phyloP scores from a whole-genome alignment of 2,113 vertebrate species.

The Eretmochelys imbricata region DNA sequence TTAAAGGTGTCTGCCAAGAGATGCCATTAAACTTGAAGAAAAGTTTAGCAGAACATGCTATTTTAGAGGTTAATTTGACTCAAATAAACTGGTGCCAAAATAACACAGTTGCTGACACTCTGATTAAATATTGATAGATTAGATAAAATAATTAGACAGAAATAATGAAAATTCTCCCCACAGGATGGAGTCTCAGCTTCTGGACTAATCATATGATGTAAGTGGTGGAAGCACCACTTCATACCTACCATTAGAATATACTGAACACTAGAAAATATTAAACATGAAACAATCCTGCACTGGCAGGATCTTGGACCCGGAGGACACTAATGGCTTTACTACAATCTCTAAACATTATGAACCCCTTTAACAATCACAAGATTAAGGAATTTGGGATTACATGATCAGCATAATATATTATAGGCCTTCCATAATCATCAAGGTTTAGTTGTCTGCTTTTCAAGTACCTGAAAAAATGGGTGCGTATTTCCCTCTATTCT shows the following conservation, averaged over 20 bases:
- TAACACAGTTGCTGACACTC: background rate
- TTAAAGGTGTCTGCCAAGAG: background rate
- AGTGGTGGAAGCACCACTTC: background rate
- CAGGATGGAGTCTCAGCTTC: background rate
- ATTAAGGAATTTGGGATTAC: background rate
- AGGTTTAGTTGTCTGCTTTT: background rate
- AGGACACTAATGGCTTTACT: background rate
- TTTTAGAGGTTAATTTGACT: background rate
- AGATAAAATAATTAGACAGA: background rate
- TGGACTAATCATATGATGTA: background rate
- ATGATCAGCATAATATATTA: background rate
- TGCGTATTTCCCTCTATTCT: background rate
- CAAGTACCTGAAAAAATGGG: background rate
- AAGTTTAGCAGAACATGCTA: background rate
- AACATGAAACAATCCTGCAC: background rate
- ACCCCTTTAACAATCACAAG: background rate
- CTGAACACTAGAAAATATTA: background rate
- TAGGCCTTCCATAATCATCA: background rate
- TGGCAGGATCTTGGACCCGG: background rate
- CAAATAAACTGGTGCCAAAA: background rate
- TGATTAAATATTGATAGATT: background rate
- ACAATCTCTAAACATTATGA: background rate
- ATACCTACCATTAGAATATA: accelerated
- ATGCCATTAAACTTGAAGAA: background rate
- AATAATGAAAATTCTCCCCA: background rate